Conservation (phyloP, 2,113 vertebrate species). For the Sinocyclocheilus grahami region DNA sequence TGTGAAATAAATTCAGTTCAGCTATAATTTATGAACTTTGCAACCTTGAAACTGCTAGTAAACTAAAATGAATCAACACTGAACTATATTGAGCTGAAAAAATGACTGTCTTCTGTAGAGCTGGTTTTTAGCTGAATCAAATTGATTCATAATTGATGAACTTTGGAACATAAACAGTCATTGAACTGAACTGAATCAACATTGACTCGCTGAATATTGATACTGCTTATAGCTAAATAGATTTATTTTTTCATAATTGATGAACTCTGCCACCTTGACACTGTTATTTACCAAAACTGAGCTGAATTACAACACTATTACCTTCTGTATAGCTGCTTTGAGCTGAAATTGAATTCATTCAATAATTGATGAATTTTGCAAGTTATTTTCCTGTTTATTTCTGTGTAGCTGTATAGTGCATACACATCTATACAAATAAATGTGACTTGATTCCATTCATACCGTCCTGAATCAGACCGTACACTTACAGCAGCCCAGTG, state of each 20-base stretch:
- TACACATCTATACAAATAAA: not conserved
- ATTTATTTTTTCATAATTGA: not conserved
- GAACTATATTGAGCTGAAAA: too few relatives aligned
- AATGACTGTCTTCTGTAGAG: too few relatives aligned
- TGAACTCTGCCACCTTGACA: not conserved
- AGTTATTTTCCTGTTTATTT: not conserved
- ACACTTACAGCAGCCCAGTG: conserved; percentile 96
- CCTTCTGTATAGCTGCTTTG: not conserved
- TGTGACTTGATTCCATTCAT: not conserved
- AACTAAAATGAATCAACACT: not conserved
- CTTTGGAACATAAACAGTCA: too few relatives aligned
- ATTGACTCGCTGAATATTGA: not conserved
- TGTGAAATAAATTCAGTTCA: not conserved
- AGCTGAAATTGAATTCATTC: not conserved
- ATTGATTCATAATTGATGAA: too few relatives aligned
- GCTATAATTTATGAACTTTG: not conserved
- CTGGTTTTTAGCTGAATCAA: too few relatives aligned
- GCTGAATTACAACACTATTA: not conserved
- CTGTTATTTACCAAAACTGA: not conserved
- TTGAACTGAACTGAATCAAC: too few relatives aligned
- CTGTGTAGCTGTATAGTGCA: not conserved
- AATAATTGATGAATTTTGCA: not conserved
- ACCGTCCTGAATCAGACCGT: not conserved
- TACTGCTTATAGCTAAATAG: not conserved
- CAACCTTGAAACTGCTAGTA: not conserved